These are phyloP conservation scores for Hucho hucho DNA, from an alignment of 2,113 vertebrate genomes.

Conservation along the genomic window DNA sequence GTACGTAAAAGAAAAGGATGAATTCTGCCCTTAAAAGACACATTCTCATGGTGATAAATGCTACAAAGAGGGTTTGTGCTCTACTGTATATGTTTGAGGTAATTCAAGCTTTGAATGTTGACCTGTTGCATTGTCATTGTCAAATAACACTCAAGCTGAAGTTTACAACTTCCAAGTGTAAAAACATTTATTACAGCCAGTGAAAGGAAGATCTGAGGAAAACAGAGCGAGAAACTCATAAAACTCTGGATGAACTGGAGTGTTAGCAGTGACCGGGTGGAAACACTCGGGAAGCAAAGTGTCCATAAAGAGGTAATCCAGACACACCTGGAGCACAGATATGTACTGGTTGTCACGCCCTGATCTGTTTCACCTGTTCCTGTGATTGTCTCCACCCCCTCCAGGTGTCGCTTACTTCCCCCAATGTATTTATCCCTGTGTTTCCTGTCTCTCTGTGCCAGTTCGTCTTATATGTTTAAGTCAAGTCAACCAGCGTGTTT, in stretches of 20 bases:
- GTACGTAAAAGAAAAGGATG: background rate
- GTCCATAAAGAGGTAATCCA: slow-evolving; percentile 31
- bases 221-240: slow-evolving; percentile 13
- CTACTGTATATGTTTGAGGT: slow-evolving; percentile 7
- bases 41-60: slow-evolving; percentile 33
- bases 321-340: slow-evolving; percentile 44
- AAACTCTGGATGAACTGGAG: slow-evolving; percentile 34
- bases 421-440: too few species aligned
- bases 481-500: too few species aligned
- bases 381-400: too few species aligned
- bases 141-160: slow-evolving; percentile 45
- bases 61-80: slow-evolving; percentile 12
- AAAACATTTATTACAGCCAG: slow-evolving; percentile 52
- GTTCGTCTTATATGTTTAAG: too few species aligned
- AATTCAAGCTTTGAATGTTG: slow-evolving; percentile 38
- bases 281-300: slow-evolving; percentile 26
- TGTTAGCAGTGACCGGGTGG: slow-evolving; percentile 37
- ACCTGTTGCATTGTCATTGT: slow-evolving; percentile 30
- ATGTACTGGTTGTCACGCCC: slow-evolving; percentile 12
- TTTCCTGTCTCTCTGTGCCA: too few species aligned
- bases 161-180: slow-evolving; percentile 58
- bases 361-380: too few species aligned
- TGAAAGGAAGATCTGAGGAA: slow-evolving; percentile 43
- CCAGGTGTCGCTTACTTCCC: too few species aligned
- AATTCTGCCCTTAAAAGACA: background rate